Conservation (phyloP, 2,113 vertebrate genomes). For the Numenius arquata region DNA sequence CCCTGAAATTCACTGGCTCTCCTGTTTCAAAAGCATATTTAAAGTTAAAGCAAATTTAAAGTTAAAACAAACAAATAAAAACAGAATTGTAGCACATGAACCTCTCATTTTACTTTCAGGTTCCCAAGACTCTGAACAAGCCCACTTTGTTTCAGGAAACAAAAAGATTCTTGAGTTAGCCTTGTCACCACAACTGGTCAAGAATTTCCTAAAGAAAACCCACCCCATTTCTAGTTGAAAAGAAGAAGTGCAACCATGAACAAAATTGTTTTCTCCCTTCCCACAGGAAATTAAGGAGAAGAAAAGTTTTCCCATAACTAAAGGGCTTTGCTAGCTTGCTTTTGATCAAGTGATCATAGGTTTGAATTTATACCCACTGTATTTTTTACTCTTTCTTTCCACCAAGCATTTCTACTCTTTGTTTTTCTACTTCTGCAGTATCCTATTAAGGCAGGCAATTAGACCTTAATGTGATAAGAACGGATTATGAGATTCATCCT, state of each 20-base stretch:
- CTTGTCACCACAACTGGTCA: background rate
- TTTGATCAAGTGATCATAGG: background rate
- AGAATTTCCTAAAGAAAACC: background rate
- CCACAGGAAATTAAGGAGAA: slow-evolving; percentile 51
- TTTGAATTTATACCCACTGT: background rate
- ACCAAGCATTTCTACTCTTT: background rate
- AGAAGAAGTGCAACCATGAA: background rate
- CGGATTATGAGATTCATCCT: background rate
- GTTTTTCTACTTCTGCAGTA: background rate
- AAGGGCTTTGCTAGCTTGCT: background rate
- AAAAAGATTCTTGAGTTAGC: slow-evolving; percentile 9
- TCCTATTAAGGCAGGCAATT: background rate
- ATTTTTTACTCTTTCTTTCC: background rate
- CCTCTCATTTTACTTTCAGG: background rate
- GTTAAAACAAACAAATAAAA: slow-evolving; percentile 52
- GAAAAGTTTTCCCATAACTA: slow-evolving; percentile 46
- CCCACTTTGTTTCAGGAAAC: slow-evolving; percentile 51
- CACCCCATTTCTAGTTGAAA: background rate
- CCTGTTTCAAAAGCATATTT: slow-evolving; percentile 20
- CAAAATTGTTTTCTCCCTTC: slow-evolving; percentile 27
- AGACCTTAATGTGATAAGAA: background rate
- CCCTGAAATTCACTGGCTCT: background rate
- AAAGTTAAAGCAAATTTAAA: slow-evolving; percentile 35
- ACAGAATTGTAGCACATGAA: background rate
- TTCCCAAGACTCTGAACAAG: slow-evolving; percentile 47